Conservation (phyloP, 2,113 vertebrate species). For the Pedionomus torquatus region DNA sequence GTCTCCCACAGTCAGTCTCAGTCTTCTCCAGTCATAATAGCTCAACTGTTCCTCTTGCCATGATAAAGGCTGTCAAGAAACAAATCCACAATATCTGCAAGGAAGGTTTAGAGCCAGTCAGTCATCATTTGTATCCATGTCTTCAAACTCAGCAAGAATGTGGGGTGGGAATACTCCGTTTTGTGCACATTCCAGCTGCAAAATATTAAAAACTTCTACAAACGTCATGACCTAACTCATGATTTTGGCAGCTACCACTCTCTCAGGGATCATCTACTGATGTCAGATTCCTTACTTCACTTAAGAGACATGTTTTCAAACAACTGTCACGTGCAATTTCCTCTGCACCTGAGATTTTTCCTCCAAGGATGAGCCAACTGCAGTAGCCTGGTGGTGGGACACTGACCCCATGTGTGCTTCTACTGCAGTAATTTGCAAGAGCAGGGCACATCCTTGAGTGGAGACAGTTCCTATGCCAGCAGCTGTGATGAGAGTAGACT, state of each 20-base stretch:
- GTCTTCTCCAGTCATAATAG: neutral
- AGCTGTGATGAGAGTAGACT: neutral
- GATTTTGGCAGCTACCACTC: slow-evolving; percentile 44
- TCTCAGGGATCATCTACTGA: neutral
- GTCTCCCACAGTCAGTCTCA: slow-evolving; percentile 4
- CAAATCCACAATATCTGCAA: neutral
- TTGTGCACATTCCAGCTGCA: slow-evolving; percentile 31
- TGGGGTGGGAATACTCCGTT: neutral
- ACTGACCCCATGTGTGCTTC: neutral
- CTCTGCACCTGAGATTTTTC: neutral
- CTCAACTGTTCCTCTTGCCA: neutral
- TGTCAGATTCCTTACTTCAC: slow-evolving; percentile 41
- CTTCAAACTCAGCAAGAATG: neutral
- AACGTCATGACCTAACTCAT: slow-evolving; percentile 8
- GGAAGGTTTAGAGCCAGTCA: slow-evolving; percentile 25
- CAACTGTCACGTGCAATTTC: slow-evolving; percentile 19
- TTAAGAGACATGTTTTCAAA: slow-evolving; percentile 48
- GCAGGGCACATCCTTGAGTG: neutral
- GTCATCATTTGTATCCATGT: neutral
- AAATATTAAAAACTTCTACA: slow-evolving; percentile 47
- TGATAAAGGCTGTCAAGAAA: slow-evolving; percentile 42
- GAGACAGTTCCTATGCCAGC: neutral
- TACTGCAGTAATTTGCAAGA: neutral
- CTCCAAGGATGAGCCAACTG: neutral
- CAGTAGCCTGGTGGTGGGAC: neutral